Evolutionary conservation across 2,888 invertebrate genomes (phyloP), one percentile per base, ranked within the genome.

Genomic region (Busseola fusca): DNA sequence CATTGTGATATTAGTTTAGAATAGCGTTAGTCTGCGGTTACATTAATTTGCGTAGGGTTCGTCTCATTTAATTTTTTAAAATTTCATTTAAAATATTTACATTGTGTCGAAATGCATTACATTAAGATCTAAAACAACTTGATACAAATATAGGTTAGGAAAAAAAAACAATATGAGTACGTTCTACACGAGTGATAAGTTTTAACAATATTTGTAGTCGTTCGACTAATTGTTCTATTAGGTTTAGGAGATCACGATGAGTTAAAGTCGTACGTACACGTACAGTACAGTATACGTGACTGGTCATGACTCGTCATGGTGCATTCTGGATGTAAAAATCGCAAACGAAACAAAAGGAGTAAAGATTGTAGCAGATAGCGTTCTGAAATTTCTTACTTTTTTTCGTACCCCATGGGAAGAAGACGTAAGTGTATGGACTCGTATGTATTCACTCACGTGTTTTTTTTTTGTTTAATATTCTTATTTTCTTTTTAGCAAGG

Each of bases 21-120:
- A 0, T 21, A 45, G 48, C 25, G 25, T 27, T n/a, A 40, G 52
- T 63, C 16, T 48, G 69, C 18, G 60, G 48, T 42, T 37, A 37
- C 42, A 48, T 14, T n/a, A n/a, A n/a, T n/a, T 74, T 59, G 52
- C 52, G 57, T 34, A 21, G 18, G 18, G 10, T 45, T 56, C 9
- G 3, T 4, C 34, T 34, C 34, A 34, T 34, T 34, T 34, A 5
- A 34, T 34, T 34, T 3, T 3, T 34, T 34, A 6, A n/a, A n/a
- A 3, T 34, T 34, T 34, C 34, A 5, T 34, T n/a, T n/a, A n/a
- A n/a, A 34, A 34, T 34, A 6, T 34, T 34, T 34, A 34, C 34
- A 34, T 34, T 34, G 34, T 34, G 34, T 34, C 34, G 34, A 34
- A 34, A 34, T 34, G 2, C 5, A 2, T 4, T 4, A 34, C 34